Evolutionary conservation across 1,140 invertebrate genomes (phyloP).

Genomic region (Pissodes strobi): DNA sequence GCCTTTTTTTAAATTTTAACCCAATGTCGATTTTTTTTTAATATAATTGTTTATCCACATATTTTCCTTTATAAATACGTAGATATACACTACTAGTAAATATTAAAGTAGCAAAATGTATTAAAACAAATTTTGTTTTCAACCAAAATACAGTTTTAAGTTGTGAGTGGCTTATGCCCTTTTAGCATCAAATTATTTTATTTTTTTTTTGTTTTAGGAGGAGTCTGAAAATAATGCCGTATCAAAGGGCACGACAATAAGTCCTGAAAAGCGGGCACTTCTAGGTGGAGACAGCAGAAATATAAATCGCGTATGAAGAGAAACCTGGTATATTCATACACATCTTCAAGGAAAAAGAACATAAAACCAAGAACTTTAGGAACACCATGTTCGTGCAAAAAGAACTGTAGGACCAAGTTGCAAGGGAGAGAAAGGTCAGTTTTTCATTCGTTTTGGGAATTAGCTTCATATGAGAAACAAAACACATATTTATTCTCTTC

Average conservation of each 20-base stretch:
- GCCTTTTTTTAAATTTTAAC: too few species aligned
- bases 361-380: neutral
- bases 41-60: neutral
- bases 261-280: neutral
- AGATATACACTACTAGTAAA: neutral
- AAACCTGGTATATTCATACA: neutral
- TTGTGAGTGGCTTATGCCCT: neutral
- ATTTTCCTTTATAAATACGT: too few species aligned
- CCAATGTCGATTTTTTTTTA: neutral
- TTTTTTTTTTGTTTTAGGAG: neutral
- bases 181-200: too few species aligned
- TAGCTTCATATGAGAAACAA: too few species aligned
- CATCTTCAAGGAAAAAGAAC: too few species aligned
- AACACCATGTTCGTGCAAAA: neutral
- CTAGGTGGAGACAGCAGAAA: neutral
- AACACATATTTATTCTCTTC: too few species aligned
- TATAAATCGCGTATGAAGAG: too few species aligned
- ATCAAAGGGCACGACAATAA: neutral
- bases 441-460: too few species aligned
- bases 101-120: neutral
- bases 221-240: too few species aligned
- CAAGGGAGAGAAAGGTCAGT: neutral
- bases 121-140: neutral
- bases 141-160: neutral
- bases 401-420: too few species aligned